Base-by-base conservation (phyloP, 2,888 invertebrate species). In the Trilocha varians region DNA sequence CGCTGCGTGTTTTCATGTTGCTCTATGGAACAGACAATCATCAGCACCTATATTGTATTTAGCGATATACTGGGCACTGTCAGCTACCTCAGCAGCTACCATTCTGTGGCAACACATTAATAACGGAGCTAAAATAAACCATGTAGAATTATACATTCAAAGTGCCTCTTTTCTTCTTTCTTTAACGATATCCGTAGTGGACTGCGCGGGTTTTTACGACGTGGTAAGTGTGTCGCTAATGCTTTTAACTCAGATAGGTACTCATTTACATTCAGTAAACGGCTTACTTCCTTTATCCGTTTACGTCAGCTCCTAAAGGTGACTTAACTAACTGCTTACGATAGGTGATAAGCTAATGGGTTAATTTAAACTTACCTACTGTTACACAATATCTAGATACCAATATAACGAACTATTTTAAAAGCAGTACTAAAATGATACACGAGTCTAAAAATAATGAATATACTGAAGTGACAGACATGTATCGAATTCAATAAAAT, bases 161-260 rank as follows among this genome's bases (percentile, higher is more conserved):
- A 60, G 66, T 34, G 37, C 69, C 16, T 62, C 78, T 14, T 49
- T 65, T 39, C 13, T 71, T 16, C 60, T 80, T 47, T 65, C 77
- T 14, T 48, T 73, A 34, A 41, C 77, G 14, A 64, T 83, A 48
- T 67, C 70, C 41, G 58, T 53, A 34, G 73, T 83, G 33, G 84
- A 85, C 57, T 70, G 74, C 52, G 46, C 78, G 36, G 78, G 83
- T 57, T 84, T 85, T 59, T 84, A 83, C 50, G 83, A 82, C 47
- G 83, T 80, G 78, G 84, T 84, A 66, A 43, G 39, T 42, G 42
- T 33, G 15, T 38, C 36, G 38, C 45, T 52, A 52, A 44, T 42
- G 40, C 39, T 42, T 39, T 49, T 49, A 46, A 44, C 43, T 44
- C 46, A 36, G 42, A 35, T 32, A 33, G 34, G 41, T 41, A 14